phyloP scores from a whole-genome alignment of 23 tunicate species.

The Pegea sp. region DNA sequence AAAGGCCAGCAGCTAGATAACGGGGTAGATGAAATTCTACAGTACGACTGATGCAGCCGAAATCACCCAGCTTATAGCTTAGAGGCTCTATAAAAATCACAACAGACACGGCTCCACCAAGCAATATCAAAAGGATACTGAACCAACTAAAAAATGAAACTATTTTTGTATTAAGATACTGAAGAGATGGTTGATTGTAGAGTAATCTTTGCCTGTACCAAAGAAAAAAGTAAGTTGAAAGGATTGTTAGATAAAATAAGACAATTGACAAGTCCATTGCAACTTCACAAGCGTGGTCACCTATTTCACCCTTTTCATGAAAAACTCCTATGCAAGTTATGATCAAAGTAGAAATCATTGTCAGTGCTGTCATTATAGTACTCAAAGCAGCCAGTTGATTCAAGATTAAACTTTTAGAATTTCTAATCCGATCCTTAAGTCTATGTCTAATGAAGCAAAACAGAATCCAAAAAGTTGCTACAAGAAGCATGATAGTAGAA shows the following conservation, averaged over 20 bases:
- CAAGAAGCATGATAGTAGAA: too few species aligned
- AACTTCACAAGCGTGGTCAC: slow-evolving; percentile 11
- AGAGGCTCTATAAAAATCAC: slow-evolving; percentile 6
- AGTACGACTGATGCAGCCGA: slow-evolving; percentile 12
- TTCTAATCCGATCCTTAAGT: too few species aligned
- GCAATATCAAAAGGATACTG: slow-evolving; percentile 1
- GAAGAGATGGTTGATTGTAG: slow-evolving; percentile 14
- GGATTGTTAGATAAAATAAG: slow-evolving; percentile 2
- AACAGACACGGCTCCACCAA: slow-evolving; percentile 5
- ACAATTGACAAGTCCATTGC: slow-evolving; percentile 10
- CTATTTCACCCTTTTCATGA: too few species aligned
- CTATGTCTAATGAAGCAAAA: too few species aligned
- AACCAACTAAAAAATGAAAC: slow-evolving; percentile 9
- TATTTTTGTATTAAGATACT: slow-evolving; percentile 1
- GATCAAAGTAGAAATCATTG: too few species aligned
- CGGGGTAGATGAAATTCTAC: too few species aligned
- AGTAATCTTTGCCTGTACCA: slow-evolving; percentile 21
- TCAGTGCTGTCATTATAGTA: too few species aligned
- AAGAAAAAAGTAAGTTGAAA: slow-evolving; percentile 13
- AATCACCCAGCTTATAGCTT: slow-evolving; percentile 2
- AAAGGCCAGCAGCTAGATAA: too few species aligned
- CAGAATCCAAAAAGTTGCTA: too few species aligned
- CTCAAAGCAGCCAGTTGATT: too few species aligned
- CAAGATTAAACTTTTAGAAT: too few species aligned
- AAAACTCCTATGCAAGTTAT: too few species aligned